These are phyloP conservation scores for Salpingus planirostris DNA, from an alignment of 2,888 invertebrate species.

Conservation along the genomic window DNA sequence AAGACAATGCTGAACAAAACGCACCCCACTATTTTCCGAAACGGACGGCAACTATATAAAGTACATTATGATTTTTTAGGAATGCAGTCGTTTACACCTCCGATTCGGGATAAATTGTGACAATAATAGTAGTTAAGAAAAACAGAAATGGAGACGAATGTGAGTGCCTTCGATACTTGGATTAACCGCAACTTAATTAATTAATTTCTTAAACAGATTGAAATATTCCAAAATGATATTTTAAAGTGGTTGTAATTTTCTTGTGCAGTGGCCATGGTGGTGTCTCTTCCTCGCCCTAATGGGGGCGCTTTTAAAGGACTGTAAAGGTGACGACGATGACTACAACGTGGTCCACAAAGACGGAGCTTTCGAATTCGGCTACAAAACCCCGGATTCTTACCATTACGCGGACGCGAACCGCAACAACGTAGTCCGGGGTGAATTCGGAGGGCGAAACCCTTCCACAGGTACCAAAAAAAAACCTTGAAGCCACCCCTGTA, in stretches of 20 bases:
- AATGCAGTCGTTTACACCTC: too few species aligned
- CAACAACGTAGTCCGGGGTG: constrained; percentile 57
- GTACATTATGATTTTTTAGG: too few species aligned
- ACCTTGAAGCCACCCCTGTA: neutral
- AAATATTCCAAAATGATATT: too few species aligned
- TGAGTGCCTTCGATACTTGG: constrained; percentile 17
- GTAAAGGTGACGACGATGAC: constrained; percentile 44
- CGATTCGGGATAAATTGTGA: too few species aligned
- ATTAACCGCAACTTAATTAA: too few species aligned
- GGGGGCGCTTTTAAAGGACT: constrained; percentile 21
- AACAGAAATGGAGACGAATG: constrained; percentile 11
- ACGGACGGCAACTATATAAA: too few species aligned
- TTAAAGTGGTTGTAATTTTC: constrained; percentile 2
- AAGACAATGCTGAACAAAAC: too few species aligned
- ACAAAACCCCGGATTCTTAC: constrained; percentile 62
- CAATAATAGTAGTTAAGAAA: too few species aligned
- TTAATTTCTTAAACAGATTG: too few species aligned
- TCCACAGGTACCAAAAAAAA: too few species aligned
- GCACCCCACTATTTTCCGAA: too few species aligned
- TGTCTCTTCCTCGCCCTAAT: constrained; percentile 15
- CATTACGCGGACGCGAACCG: constrained; percentile 60
- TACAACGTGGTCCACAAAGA: constrained; percentile 60
- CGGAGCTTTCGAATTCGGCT: constrained; percentile 68
- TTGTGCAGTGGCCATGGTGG: constrained; percentile 19
- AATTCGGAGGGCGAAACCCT: constrained; percentile 67